These are phyloP conservation scores for Grammomys surdaster DNA, from an alignment of 2,113 vertebrate genomes.

Conservation along the genomic window DNA sequence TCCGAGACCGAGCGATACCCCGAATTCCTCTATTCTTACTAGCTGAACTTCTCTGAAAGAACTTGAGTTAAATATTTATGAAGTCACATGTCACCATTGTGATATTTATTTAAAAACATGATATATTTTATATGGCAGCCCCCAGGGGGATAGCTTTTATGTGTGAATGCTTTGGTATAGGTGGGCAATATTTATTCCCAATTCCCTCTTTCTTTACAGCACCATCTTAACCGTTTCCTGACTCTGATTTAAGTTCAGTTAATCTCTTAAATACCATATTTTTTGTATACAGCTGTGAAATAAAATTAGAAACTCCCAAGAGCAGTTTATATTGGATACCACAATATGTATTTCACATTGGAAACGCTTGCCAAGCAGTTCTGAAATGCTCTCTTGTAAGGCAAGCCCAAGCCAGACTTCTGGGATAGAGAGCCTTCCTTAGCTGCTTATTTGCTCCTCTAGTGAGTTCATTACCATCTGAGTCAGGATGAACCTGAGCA, in stretches of 20 bases:
- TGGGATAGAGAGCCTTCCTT: background rate
- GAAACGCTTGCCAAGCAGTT: background rate
- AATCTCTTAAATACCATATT: background rate
- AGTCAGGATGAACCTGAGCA: background rate
- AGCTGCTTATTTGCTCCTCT: background rate
- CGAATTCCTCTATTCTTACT: background rate
- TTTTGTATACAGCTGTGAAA: background rate
- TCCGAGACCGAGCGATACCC: no score
- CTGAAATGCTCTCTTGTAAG: background rate
- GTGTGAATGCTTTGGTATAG: background rate
- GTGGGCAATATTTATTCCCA: conserved; percentile 3
- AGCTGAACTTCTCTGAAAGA: background rate
- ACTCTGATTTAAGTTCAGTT: background rate
- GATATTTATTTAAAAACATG: background rate
- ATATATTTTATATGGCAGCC: background rate
- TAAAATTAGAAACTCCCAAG: conserved; percentile 31
- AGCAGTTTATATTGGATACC: background rate
- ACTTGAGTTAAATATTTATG: conserved; percentile 35
- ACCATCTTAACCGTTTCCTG: conserved; percentile 20
- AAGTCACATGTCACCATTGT: background rate
- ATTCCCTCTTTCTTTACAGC: background rate
- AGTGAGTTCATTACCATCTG: background rate
- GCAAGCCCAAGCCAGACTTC: background rate
- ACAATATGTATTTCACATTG: background rate
- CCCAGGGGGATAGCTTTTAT: background rate